Percentiles rank a stretch among this genome's conserved stretches.
These are phyloP conservation scores for Agriopis leucophaearia DNA, from an alignment of 2,888 invertebrate genomes.

Conservation along the genomic window DNA sequence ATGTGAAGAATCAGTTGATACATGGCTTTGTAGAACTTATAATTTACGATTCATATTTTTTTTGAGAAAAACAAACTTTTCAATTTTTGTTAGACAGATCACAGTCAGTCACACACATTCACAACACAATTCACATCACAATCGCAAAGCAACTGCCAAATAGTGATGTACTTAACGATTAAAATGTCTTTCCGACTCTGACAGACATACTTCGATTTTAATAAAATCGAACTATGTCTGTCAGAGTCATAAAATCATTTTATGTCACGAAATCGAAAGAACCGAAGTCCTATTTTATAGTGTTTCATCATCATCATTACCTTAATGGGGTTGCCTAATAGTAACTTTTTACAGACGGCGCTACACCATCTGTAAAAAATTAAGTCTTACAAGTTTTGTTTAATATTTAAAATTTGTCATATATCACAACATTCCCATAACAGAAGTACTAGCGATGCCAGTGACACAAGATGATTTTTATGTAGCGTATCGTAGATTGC, in stretches of 20 bases:
- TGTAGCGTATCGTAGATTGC: too few relatives aligned
- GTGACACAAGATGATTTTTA: too few relatives aligned
- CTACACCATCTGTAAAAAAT: too few relatives aligned
- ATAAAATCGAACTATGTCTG: neutral
- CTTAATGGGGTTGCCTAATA: too few relatives aligned
- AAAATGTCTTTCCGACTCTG: neutral
- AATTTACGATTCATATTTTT: slow-evolving; percentile 64
- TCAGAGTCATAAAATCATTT: neutral
- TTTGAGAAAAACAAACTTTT: slow-evolving; percentile 74
- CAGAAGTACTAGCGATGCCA: too few relatives aligned
- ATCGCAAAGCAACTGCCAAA: slow-evolving; percentile 55
- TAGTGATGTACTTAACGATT: slow-evolving; percentile 18
- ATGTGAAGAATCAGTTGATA: slow-evolving; percentile 52
- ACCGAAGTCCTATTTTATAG: neutral
- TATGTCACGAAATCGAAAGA: neutral
- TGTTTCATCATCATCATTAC: too few relatives aligned
- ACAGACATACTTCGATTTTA: neutral
- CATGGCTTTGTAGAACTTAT: slow-evolving; percentile 66
- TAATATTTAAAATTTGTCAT: too few relatives aligned
- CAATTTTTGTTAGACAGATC: slow-evolving; percentile 63
- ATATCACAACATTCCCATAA: too few relatives aligned
- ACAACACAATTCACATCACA: slow-evolving; percentile 57
- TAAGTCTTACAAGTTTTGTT: too few relatives aligned
- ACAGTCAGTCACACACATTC: slow-evolving; percentile 62
- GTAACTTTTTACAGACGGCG: too few relatives aligned